Conservation (phyloP, 2,888 invertebrate genomes). For the Leptinotarsa haldemani region DNA sequence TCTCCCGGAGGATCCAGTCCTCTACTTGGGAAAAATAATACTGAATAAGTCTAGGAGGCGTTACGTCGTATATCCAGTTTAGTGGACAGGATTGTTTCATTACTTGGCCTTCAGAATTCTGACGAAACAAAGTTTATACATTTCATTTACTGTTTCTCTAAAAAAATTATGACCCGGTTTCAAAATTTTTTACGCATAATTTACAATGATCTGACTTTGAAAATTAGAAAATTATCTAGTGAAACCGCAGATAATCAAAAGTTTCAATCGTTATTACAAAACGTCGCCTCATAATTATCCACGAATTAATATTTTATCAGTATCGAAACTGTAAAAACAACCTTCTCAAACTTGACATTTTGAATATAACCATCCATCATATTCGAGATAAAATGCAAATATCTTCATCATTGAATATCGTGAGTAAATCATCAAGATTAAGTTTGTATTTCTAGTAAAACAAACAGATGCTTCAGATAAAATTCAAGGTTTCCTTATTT, state of each 20-base stretch:
- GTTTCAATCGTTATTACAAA: not conserved
- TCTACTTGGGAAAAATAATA: too few species aligned
- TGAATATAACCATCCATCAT: not conserved
- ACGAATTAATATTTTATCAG: not conserved
- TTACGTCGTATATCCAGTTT: not conserved
- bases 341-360: not conserved
- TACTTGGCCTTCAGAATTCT: not conserved
- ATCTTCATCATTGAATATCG: slow-evolving; percentile 5
- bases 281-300: not conserved
- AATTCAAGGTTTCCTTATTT: slow-evolving; percentile 12
- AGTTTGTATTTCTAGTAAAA: slow-evolving; percentile 2
- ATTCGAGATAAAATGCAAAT: slow-evolving; percentile 11
- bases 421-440: slow-evolving; percentile 13
- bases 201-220: not conserved
- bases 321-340: not conserved
- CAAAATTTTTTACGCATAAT: not conserved
- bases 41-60: too few species aligned
- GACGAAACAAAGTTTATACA: not conserved
- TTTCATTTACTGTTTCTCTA: not conserved
- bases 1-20: too few species aligned
- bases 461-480: slow-evolving; percentile 2
- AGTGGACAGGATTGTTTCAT: not conserved
- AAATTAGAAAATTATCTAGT: not conserved
- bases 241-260: not conserved
- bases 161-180: not conserved